phyloP scores from a whole-genome alignment of 1,140 invertebrate species.

The Zophobas atratus region DNA sequence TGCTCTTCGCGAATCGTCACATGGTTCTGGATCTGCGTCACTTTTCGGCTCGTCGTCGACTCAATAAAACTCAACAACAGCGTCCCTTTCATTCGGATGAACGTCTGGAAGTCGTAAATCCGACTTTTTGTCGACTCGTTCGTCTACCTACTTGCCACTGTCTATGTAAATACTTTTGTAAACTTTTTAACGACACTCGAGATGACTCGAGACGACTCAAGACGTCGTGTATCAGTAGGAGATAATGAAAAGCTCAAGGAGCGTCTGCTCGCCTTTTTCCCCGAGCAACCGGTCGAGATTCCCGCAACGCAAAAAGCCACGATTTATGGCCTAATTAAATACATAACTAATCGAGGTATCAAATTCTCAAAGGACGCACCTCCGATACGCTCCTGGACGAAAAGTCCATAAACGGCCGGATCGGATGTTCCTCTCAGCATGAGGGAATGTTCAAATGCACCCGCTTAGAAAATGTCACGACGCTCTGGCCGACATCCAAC shows the following conservation, averaged over 20 bases:
- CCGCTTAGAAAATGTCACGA: conserved; percentile 59
- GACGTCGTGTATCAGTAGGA: conserved; percentile 27
- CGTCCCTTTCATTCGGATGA: conserved; percentile 24
- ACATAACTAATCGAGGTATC: conserved; percentile 19
- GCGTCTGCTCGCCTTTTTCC: conserved; percentile 10
- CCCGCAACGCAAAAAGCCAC: background rate
- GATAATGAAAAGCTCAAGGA: conserved; percentile 16
- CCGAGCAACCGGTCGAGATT: conserved; percentile 3
- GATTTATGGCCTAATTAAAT: conserved; percentile 28
- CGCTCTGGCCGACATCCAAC: conserved; percentile 59
- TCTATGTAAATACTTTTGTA: conserved; percentile 43
- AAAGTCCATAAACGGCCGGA: conserved; percentile 33
- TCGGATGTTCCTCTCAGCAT: conserved; percentile 39
- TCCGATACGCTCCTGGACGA: background rate
- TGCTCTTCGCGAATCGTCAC: too few relatives aligned
- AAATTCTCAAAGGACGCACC: conserved; percentile 15
- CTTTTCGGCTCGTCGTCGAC: background rate
- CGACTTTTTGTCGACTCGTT: conserved; percentile 20
- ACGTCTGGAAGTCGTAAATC: conserved; percentile 36
- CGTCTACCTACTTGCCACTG: conserved; percentile 17
- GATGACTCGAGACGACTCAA: background rate
- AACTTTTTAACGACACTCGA: conserved; percentile 36
- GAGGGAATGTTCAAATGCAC: conserved; percentile 46
- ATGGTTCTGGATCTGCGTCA: conserved; percentile 1
- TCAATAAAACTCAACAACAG: conserved; percentile 2